These are phyloP conservation scores for Drosophila anomelani DNA, from an alignment of 2,888 invertebrate species.

Conservation along the genomic window DNA sequence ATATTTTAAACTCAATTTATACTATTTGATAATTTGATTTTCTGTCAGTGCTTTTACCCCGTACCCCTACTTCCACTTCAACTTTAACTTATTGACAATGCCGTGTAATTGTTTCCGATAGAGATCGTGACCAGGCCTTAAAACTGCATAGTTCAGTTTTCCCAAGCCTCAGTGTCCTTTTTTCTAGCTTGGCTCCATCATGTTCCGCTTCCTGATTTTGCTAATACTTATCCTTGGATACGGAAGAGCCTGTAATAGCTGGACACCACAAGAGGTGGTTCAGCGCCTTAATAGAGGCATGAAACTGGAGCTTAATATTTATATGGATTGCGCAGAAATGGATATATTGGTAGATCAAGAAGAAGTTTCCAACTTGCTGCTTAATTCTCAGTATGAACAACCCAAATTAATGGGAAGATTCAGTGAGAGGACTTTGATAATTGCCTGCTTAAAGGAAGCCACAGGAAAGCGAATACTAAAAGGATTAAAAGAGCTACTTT, in stretches of 20 bases:
- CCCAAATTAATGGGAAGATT: slow-evolving; percentile 25
- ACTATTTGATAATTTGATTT: not conserved
- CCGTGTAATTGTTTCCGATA: slow-evolving; percentile 50
- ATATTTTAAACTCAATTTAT: too few relatives aligned
- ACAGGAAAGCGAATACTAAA: not conserved
- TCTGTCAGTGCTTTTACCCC: slow-evolving; percentile 25
- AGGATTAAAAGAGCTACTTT: slow-evolving; percentile 18
- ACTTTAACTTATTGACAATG: slow-evolving; percentile 34
- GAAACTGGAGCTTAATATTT: slow-evolving; percentile 18
- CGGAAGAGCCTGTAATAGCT: not conserved
- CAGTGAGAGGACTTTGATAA: slow-evolving; percentile 15
- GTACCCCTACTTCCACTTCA: slow-evolving; percentile 42
- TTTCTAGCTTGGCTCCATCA: slow-evolving; percentile 6
- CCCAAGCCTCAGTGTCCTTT: slow-evolving; percentile 44
- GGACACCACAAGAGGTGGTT: slow-evolving; percentile 16
- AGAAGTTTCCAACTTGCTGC: slow-evolving; percentile 3
- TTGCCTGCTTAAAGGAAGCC: not conserved
- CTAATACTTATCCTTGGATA: not conserved
- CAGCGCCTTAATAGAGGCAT: slow-evolving; percentile 23
- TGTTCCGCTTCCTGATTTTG: slow-evolving; percentile 10
- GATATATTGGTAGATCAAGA: not conserved
- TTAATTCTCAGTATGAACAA: not conserved
- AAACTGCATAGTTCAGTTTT: slow-evolving; percentile 24
- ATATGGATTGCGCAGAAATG: slow-evolving; percentile 20
- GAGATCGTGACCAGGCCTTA: slow-evolving; percentile 37